Conservation (phyloP, 2,113 vertebrate genomes). For the Ceuthmochares aereus region DNA sequence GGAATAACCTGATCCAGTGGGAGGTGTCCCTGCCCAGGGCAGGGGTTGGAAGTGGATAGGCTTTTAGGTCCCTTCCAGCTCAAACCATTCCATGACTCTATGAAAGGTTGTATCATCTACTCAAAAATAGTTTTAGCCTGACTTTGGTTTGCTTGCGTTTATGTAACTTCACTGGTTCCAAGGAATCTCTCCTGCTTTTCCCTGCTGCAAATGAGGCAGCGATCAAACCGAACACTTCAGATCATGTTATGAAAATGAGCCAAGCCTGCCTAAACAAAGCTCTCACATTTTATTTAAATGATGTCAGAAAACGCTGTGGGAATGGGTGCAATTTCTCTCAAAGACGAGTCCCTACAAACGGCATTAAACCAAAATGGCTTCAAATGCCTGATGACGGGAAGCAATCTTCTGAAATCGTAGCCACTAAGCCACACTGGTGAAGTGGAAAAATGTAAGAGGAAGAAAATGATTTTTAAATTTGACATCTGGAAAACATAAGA, state of each 20-base stretch:
- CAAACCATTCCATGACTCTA: too few relatives aligned
- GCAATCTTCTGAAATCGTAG: constrained; percentile 48
- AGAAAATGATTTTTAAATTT: constrained; percentile 53
- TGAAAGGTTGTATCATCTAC: neutral
- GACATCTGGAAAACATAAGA: constrained; percentile 72
- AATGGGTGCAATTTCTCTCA: neutral
- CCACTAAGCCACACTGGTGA: constrained; percentile 18
- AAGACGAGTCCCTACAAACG: constrained; percentile 36
- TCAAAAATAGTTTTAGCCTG: neutral
- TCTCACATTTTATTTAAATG: neutral
- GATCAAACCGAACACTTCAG: neutral
- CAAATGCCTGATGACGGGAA: constrained; percentile 40
- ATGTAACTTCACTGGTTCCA: neutral
- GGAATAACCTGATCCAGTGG: too few relatives aligned
- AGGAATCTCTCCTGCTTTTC: neutral
- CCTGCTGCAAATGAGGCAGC: neutral
- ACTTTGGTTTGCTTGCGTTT: neutral
- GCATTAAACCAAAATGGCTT: constrained; percentile 38
- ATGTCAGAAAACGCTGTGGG: constrained; percentile 6
- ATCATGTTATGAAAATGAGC: neutral
- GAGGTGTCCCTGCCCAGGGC: too few relatives aligned
- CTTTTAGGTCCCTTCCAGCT: too few relatives aligned
- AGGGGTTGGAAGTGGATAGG: too few relatives aligned
- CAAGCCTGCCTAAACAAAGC: constrained; percentile 19
- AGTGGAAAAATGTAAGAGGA: constrained; percentile 53